Conservation (phyloP, 1,140 invertebrate genomes). For the Coelopa frigida region DNA sequence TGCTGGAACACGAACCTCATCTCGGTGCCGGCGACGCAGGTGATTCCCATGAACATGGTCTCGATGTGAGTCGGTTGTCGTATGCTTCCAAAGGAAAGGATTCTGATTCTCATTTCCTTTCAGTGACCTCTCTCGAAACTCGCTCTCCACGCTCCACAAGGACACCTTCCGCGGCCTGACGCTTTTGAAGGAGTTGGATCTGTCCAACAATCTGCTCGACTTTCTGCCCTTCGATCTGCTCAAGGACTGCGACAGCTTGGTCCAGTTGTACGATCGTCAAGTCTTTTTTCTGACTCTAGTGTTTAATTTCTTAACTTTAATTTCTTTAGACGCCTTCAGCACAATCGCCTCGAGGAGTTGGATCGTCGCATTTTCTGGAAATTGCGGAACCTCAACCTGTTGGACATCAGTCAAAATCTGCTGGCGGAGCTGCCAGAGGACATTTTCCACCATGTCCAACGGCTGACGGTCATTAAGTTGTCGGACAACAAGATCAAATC, state of each 20-base stretch:
- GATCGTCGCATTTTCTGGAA: constrained; percentile 57
- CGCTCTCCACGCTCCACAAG: constrained; percentile 63
- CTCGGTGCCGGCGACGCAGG: constrained; percentile 57
- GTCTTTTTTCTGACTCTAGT: too few species aligned
- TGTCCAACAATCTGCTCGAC: constrained; percentile 72
- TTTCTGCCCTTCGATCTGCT: constrained; percentile 68
- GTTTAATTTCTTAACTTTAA: neutral
- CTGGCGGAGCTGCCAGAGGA: constrained; percentile 53
- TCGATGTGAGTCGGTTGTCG: constrained; percentile 57
- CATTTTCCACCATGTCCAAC: constrained; percentile 56
- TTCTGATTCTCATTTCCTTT: constrained; percentile 28
- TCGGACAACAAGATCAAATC: constrained; percentile 61
- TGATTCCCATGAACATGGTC: constrained; percentile 60
- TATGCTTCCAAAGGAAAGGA: too few species aligned
- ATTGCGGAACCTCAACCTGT: constrained; percentile 57
- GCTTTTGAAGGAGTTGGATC: constrained; percentile 62
- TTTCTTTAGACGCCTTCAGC: constrained; percentile 57
- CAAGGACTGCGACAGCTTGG: constrained; percentile 60
- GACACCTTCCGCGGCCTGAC: constrained; percentile 63
- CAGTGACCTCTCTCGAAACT: constrained; percentile 70
- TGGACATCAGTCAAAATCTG: constrained; percentile 69
- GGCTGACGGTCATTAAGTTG: constrained; percentile 60
- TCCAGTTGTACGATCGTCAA: constrained; percentile 65
- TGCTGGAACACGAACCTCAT: constrained; percentile 64
- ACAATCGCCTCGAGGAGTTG: constrained; percentile 63